Base-by-base conservation (phyloP, 2,888 invertebrate genomes). In the Chymomyza fuscimana region DNA sequence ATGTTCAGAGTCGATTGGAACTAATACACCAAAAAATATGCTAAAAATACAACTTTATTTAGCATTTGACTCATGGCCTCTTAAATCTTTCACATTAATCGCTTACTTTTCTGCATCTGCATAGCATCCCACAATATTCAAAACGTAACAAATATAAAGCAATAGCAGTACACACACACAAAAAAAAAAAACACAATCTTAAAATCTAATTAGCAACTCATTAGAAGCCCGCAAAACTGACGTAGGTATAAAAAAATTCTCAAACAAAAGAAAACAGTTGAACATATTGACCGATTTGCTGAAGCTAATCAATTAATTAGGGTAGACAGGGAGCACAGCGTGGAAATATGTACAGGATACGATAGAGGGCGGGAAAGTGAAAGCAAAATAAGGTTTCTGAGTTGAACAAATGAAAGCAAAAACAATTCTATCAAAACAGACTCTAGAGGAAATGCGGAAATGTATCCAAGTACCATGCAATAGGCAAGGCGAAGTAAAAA, bases 241-340 rank as follows among this genome's bases (percentile, higher is more conserved):
- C 51, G 58, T 67, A 66, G 22, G 69, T 22, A 76, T 73, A 76
- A 80, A 73, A 82, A 81, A 76, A 32, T 61, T 64, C 78, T 69
- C 59, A 65, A 67, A 22, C 67, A 58, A 64, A 69, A 67, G 58
- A 54, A 70, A 25, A 58, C 29, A 60, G 67, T 66, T 69, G 76
- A 86, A 87, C 89, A 89, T 90, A 90, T 90, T 90, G 89, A 90
- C 89, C 89, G 90, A 90, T 90, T 90, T 90, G 88, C 89, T 87
- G 89, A 90, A 90, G 90, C 90, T 90, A 90, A 90, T 90, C 90
- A 90, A 90, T 90, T 90, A 90, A 90, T 90, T 90, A 90, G 87
- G 83, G 77, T 72, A 74, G 78, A 62, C 65, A 65, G 65, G 40
- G 51, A 50, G 50, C 29, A 51, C 59, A 50, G 5, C 9, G 10